Evolutionary conservation across 2,113 vertebrate genomes (phyloP).

Genomic region (Bolborhynchus lineola): DNA sequence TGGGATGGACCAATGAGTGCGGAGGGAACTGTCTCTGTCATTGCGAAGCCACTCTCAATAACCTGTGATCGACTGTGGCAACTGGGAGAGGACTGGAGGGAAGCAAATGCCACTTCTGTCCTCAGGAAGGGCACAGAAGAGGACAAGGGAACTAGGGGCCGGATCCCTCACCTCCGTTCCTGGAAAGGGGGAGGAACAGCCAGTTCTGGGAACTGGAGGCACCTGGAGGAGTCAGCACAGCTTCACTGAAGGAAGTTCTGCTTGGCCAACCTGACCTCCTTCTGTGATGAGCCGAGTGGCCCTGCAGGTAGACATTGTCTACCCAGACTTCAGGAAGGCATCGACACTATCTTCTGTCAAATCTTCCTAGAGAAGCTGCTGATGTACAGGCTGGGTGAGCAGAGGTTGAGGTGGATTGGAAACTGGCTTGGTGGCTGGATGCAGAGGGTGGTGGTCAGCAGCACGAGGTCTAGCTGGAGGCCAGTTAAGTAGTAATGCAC

Average conservation of each 20-base stretch:
- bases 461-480: not conserved
- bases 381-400: fast-evolving
- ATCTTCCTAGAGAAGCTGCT: not conserved
- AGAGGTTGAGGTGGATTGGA: not conserved
- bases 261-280: not conserved
- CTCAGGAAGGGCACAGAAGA: not conserved
- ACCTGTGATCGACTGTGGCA: not conserved
- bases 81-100: not conserved
- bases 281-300: not conserved
- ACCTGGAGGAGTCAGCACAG: fast-evolving
- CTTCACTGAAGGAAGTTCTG: not conserved
- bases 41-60: not conserved
- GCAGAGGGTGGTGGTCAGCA: not conserved
- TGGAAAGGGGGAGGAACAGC: not conserved
- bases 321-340: not conserved
- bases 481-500: no score
- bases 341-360: not conserved
- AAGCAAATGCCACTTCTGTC: not conserved
- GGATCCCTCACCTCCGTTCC: not conserved
- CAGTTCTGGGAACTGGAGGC: not conserved
- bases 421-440: not conserved
- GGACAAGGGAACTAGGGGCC: no score
- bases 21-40: not conserved
- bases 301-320: not conserved
- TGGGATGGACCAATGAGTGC: fast-evolving